A percentile compares a stretch with the other conserved stretches of the same genome.
These are phyloP conservation scores for Lepilemur ruficaudatus DNA, from an alignment of 2,797 vertebrate genomes.

Conservation along the genomic window DNA sequence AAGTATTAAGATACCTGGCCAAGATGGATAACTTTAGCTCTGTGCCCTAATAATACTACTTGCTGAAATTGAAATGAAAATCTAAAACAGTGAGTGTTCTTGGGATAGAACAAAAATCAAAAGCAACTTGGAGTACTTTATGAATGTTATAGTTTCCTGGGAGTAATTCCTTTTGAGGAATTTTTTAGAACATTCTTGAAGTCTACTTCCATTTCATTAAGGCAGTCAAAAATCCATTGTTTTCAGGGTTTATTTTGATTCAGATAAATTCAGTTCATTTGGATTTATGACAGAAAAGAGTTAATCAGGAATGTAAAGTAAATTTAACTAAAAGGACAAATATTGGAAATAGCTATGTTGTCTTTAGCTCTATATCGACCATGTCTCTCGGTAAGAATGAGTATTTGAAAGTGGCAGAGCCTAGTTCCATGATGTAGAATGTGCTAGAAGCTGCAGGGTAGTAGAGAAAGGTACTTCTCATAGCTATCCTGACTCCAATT, in stretches of 20 bases:
- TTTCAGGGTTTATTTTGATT: not conserved
- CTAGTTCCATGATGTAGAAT: not conserved
- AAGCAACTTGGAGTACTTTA: not conserved
- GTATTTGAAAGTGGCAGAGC: not conserved
- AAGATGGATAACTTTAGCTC: not conserved
- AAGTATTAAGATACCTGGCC: not conserved
- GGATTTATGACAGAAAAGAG: not conserved
- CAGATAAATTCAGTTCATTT: not conserved
- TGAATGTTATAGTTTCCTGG: not conserved
- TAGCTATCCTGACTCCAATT: not conserved
- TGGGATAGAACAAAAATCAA: not conserved
- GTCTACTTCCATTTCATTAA: not conserved
- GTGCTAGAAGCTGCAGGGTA: not conserved
- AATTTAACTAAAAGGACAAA: not conserved
- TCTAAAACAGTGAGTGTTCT: not conserved
- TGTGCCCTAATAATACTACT: not conserved
- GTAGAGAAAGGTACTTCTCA: not conserved
- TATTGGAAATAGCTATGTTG: not conserved
- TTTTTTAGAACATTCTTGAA: not conserved
- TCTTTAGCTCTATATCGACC: not conserved
- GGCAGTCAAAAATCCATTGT: not conserved
- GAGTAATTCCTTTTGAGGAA: conserved; percentile 7
- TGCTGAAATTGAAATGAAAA: conserved; percentile 12
- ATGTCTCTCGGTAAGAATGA: not conserved
- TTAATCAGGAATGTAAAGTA: not conserved